A percentile compares a stretch with the other conserved stretches of the same genome.
Evolutionary conservation across 2,113 vertebrate genomes (phyloP).

Genomic region (Chionis minor): DNA sequence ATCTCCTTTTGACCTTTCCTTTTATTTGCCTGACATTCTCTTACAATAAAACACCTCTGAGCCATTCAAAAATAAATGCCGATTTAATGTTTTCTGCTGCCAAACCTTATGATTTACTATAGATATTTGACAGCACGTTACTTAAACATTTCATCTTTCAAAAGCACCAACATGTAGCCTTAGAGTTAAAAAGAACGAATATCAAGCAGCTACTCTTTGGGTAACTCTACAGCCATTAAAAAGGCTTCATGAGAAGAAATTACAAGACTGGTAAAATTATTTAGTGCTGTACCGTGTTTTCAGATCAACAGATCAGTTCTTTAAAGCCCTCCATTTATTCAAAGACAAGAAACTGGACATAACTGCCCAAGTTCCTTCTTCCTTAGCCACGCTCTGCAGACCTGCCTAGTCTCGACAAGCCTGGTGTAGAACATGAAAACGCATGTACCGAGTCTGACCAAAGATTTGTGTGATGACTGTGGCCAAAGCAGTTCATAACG

Average conservation of each 20-base stretch:
- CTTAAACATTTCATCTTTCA: slow-evolving; percentile 24
- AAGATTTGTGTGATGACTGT: not conserved
- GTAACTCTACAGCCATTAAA: not conserved
- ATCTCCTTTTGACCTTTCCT: slow-evolving; percentile 65
- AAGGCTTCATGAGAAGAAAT: not conserved
- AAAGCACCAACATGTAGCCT: not conserved
- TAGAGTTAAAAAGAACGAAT: not conserved
- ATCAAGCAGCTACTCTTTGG: not conserved
- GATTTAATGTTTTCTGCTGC: slow-evolving; percentile 52
- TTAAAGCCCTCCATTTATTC: not conserved
- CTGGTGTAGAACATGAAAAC: not conserved
- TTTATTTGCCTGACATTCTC: slow-evolving; percentile 74
- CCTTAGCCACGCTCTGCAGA: not conserved
- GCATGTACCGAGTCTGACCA: not conserved
- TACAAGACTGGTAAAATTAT: not conserved
- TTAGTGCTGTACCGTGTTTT: not conserved
- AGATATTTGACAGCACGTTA: slow-evolving; percentile 28
- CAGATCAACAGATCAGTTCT: not conserved
- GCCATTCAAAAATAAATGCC: slow-evolving; percentile 49
- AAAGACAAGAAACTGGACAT: not conserved
- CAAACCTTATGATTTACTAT: slow-evolving; percentile 36
- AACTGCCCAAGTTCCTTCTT: not conserved
- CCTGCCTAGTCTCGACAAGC: not conserved
- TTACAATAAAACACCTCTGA: slow-evolving; percentile 53
- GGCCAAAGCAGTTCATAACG: not conserved